Conservation (phyloP, 2,797 vertebrate genomes). For the Acanthornis magna region DNA sequence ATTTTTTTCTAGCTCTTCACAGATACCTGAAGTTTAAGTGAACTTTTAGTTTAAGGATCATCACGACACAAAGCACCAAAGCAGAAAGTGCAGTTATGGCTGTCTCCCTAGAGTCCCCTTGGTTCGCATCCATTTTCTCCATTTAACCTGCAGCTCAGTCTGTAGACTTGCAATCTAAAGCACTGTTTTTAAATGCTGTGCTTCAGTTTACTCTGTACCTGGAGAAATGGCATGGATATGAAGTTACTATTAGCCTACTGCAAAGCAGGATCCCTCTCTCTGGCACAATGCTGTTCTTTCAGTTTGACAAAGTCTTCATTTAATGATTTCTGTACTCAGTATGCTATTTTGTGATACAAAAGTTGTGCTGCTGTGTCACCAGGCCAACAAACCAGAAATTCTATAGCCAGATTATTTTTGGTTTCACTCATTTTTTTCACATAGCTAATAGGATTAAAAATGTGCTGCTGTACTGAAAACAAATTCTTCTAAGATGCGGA, state of each 20-base stretch:
- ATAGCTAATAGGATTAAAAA: background rate
- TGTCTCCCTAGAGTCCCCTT: background rate
- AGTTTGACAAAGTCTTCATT: background rate
- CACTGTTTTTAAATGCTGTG: background rate
- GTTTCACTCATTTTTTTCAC: background rate
- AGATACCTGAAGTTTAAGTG: background rate
- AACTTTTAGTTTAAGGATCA: background rate
- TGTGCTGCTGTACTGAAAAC: background rate
- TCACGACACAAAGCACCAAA: background rate
- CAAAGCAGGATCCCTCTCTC: background rate
- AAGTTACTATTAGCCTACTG: background rate
- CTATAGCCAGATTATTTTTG: background rate
- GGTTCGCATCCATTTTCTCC: background rate
- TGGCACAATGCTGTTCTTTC: fast-evolving
- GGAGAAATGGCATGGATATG: background rate
- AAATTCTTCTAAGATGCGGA: background rate
- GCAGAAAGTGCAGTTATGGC: background rate
- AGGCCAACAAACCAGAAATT: background rate
- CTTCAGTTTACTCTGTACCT: background rate
- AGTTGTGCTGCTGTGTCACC: background rate
- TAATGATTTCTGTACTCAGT: background rate
- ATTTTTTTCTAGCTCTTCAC: background rate
- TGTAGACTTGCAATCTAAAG: background rate
- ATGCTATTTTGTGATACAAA: background rate
- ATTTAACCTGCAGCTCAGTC: background rate